These are phyloP conservation scores for Drosophila ustulata DNA, from an alignment of 2,888 invertebrate species.

Conservation along the genomic window DNA sequence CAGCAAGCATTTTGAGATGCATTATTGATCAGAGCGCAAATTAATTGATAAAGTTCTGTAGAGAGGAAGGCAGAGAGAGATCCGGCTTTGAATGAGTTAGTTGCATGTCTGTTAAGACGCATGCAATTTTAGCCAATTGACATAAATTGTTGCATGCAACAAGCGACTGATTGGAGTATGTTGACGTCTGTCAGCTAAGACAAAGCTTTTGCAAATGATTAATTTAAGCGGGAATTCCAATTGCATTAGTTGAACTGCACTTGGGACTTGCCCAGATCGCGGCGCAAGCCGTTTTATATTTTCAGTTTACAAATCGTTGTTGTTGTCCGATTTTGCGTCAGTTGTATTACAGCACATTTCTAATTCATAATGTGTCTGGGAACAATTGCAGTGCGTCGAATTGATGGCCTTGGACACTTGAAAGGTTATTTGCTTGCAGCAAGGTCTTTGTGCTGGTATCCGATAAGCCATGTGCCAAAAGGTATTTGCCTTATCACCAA, in stretches of 20 bases:
- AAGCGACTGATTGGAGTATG: slow-evolving; percentile 25
- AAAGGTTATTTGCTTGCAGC: slow-evolving; percentile 35
- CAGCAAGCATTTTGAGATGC: slow-evolving; percentile 1
- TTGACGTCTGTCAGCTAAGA: slow-evolving; percentile 8
- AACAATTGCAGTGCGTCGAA: slow-evolving; percentile 42
- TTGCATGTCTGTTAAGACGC: slow-evolving; percentile 54
- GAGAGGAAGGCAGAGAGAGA: slow-evolving; percentile 2
- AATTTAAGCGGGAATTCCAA: background rate
- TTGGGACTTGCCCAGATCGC: background rate
- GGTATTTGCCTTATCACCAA: slow-evolving; percentile 8
- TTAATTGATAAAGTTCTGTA: slow-evolving; percentile 27
- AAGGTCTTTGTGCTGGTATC: background rate
- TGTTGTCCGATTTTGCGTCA: background rate
- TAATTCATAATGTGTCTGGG: slow-evolving; percentile 47
- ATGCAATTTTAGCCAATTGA: slow-evolving; percentile 67
- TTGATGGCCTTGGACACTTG: slow-evolving; percentile 39
- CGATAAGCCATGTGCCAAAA: slow-evolving; percentile 29
- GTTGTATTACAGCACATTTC: slow-evolving; percentile 24
- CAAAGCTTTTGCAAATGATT: slow-evolving; percentile 18
- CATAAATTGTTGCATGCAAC: slow-evolving; percentile 69
- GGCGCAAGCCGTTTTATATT: background rate
- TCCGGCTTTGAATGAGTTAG: slow-evolving; percentile 21
- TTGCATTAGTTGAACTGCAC: slow-evolving; percentile 3
- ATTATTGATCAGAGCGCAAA: slow-evolving; percentile 16
- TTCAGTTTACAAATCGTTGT: slow-evolving; percentile 2